Percentiles rank a stretch among this genome's conserved stretches.
phyloP scores from a whole-genome alignment of 2,888 invertebrate genomes.

The Acrobasis consociella region DNA sequence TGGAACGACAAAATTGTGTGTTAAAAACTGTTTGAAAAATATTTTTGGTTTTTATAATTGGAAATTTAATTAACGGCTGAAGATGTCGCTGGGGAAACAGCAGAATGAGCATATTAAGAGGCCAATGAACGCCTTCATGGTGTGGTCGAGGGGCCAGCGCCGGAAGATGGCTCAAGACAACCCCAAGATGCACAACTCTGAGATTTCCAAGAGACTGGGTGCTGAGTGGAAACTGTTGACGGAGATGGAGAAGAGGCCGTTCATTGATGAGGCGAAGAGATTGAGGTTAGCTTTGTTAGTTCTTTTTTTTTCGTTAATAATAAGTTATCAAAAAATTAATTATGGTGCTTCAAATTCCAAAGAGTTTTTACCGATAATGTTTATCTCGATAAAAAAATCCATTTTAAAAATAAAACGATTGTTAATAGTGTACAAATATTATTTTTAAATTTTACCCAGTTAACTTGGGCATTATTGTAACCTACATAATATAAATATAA shows the following conservation, averaged over 20 bases:
- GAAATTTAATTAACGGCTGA: conserved; percentile 29
- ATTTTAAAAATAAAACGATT: too few species aligned
- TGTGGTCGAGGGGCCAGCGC: conserved; percentile 94
- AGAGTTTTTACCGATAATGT: too few species aligned
- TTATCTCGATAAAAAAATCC: too few species aligned
- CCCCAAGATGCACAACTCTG: conserved; percentile 97
- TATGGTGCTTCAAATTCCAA: too few species aligned
- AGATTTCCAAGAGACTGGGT: conserved; percentile 92
- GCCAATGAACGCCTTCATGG: conserved; percentile 98
- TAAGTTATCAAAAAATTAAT: background rate
- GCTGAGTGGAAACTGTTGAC: conserved; percentile 95
- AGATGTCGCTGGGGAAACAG: conserved; percentile 73
- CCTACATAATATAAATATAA: too few species aligned
- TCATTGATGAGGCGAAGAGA: conserved; percentile 95
- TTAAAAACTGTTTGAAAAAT: conserved; percentile 3
- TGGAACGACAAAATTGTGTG: conserved; percentile 19
- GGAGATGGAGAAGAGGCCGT: conserved; percentile 93
- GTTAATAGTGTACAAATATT: too few species aligned
- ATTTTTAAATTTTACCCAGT: too few species aligned
- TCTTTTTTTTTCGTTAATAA: background rate
- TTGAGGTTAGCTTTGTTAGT: conserved; percentile 84
- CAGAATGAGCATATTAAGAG: conserved; percentile 92
- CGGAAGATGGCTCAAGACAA: conserved; percentile 97
- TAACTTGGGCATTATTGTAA: too few species aligned
- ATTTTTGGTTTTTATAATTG: conserved; percentile 32